These are phyloP conservation scores for Philereme transversata DNA, from an alignment of 2,888 invertebrate genomes.

Conservation along the genomic window DNA sequence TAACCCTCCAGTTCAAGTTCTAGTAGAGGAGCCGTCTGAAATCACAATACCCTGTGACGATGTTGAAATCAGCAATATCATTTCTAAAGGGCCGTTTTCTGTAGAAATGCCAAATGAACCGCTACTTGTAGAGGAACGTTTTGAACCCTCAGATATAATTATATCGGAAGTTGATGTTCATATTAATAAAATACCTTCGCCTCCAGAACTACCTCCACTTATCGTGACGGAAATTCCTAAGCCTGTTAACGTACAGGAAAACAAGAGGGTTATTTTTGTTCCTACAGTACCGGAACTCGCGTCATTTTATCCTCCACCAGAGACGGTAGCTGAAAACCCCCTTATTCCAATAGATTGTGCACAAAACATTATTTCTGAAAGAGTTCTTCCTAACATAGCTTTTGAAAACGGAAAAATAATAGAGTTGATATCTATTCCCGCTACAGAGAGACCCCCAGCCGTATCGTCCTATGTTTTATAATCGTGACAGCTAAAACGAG, in stretches of 20 bases:
- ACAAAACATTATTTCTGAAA: conserved; percentile 47
- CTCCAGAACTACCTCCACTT: conserved; percentile 37
- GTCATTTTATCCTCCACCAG: conserved; percentile 27
- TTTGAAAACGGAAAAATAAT: conserved; percentile 35
- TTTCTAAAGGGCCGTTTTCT: conserved; percentile 21
- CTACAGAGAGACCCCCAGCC: conserved; percentile 28
- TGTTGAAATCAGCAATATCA: conserved; percentile 14
- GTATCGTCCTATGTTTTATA: conserved; percentile 7
- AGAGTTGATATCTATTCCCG: conserved; percentile 34
- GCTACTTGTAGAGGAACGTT: conserved; percentile 10
- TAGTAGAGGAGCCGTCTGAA: conserved; percentile 8
- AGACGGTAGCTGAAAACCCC: conserved; percentile 24
- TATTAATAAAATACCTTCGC: conserved; percentile 28
- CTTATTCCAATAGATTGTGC: conserved; percentile 38
- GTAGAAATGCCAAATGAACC: conserved; percentile 5
- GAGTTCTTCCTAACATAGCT: conserved; percentile 46
- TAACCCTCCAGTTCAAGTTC: conserved; percentile 4
- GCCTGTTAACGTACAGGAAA: conserved; percentile 24
- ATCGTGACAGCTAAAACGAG: no score
- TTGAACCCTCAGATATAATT: conserved; percentile 11
- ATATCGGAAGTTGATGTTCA: conserved; percentile 25
- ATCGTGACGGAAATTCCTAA: conserved; percentile 24
- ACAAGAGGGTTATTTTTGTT: conserved; percentile 31
- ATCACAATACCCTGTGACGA: background rate
- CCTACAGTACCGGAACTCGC: conserved; percentile 39